Conservation (phyloP, 2,113 vertebrate genomes). For the Pomatostomus ruficeps region DNA sequence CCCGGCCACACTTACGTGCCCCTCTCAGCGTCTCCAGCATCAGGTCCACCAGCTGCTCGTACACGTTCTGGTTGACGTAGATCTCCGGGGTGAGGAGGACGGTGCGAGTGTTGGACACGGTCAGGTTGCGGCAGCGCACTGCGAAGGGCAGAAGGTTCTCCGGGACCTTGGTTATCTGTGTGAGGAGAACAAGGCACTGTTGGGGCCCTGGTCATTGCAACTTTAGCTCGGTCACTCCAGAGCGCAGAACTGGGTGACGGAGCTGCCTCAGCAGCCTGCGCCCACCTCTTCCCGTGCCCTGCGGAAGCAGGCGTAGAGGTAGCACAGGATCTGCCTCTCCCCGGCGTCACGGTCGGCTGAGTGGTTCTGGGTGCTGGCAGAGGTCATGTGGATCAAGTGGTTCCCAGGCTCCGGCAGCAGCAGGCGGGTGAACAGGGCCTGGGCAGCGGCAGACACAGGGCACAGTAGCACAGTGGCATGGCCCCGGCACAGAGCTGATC, state of each 20-base stretch:
- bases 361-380: conserved; percentile 80
- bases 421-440: conserved; percentile 92
- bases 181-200: neutral
- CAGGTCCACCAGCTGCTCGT: conserved; percentile 92
- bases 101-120: conserved; percentile 85
- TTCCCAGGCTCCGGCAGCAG: conserved; percentile 89
- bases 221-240: accelerated
- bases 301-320: conserved; percentile 91
- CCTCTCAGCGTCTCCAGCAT: conserved; percentile 84
- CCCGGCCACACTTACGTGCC: conserved; percentile 71
- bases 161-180: conserved; percentile 92
- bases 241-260: neutral
- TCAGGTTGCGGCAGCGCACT: conserved; percentile 87
- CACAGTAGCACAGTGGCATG: neutral
- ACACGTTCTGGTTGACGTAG: conserved; percentile 88
- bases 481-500: no score
- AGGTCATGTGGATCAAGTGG: conserved; percentile 93
- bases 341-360: conserved; percentile 94
- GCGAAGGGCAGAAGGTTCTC: conserved; percentile 92
- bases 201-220: accelerated
- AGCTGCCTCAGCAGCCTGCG: accelerated
- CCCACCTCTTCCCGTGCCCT: conserved; percentile 92
- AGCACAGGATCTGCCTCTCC: conserved; percentile 86
- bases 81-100: conserved; percentile 96
- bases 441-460: neutral